Percentiles rank a stretch among this genome's conserved stretches.
phyloP scores from a whole-genome alignment of 30 jellyfish, hydroid and myxozoan genomes.

The Cassiopea xamachana region DNA sequence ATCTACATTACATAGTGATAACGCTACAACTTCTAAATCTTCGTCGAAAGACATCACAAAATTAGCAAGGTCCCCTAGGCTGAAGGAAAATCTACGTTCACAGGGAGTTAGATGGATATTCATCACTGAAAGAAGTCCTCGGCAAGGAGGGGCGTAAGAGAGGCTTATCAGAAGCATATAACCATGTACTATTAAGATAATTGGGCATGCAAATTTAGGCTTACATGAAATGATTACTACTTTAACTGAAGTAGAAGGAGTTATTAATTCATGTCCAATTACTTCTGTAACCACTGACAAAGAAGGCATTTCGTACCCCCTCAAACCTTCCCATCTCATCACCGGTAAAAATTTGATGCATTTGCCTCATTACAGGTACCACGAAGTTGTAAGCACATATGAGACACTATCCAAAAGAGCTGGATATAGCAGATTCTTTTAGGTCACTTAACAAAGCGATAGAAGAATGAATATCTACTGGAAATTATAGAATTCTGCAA shows the following conservation, averaged over 20 bases:
- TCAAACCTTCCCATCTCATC: constrained; percentile 60
- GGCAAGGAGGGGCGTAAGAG: constrained; percentile 38
- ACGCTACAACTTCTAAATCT: constrained; percentile 17
- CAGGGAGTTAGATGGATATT: constrained; percentile 36
- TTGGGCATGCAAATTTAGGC: constrained; percentile 43
- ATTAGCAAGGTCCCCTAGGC: constrained; percentile 19
- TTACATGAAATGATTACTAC: constrained; percentile 22
- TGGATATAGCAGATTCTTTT: constrained; percentile 24
- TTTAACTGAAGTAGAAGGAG: constrained; percentile 6
- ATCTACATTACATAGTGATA: background rate
- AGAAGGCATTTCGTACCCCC: background rate
- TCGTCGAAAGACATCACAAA: constrained; percentile 48
- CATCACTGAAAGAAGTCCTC: constrained; percentile 22
- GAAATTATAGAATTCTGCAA: constrained; percentile 60
- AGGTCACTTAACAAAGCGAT: constrained; percentile 53
- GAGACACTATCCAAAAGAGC: constrained; percentile 25
- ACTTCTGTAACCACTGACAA: constrained; percentile 30
- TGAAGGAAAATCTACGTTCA: constrained; percentile 6
- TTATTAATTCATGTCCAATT: constrained; percentile 15
- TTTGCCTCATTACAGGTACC: background rate
- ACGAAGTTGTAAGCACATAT: too few species aligned
- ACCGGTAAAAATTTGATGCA: constrained; percentile 65
- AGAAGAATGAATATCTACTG: background rate
- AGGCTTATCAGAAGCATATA: too few species aligned
- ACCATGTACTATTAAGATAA: too few species aligned